Conservation (phyloP, 2,888 invertebrate species). For the Acrobasis consociella region DNA sequence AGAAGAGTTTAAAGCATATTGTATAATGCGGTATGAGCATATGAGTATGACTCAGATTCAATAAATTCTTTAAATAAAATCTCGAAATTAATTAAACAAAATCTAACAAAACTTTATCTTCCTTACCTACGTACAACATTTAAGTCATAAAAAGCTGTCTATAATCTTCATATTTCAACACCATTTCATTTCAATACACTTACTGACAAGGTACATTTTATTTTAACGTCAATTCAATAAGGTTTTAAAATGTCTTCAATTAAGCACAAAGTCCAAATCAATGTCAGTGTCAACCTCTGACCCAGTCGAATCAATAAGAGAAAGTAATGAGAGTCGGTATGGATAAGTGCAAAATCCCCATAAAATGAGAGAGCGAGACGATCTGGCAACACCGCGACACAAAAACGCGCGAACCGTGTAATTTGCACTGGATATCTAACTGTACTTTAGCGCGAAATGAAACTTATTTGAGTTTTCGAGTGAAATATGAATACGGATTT, state of each 20-base stretch:
- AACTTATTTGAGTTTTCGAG: conserved; percentile 9
- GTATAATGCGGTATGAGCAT: too few species aligned
- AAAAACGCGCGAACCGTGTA: conserved; percentile 32
- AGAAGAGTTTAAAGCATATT: too few species aligned
- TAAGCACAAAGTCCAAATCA: conserved; percentile 14
- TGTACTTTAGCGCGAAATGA: conserved; percentile 20
- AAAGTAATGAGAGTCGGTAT: conserved; percentile 5
- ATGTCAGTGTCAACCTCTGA: conserved; percentile 21
- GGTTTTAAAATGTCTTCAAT: neutral
- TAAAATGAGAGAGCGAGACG: conserved; percentile 39
- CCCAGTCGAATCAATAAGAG: conserved; percentile 8
- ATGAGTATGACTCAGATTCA: too few species aligned
- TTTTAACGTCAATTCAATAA: neutral
- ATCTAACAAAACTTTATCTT: too few species aligned
- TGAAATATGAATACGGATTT: conserved; percentile 13
- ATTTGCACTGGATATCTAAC: conserved; percentile 20
- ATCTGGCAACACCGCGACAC: conserved; percentile 31
- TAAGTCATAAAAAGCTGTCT: too few species aligned
- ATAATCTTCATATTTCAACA: too few species aligned
- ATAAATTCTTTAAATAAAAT: too few species aligned
- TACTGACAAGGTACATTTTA: too few species aligned
- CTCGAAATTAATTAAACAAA: too few species aligned
- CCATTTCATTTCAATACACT: too few species aligned
- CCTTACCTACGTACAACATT: too few species aligned
- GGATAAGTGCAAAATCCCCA: conserved; percentile 33